Base-by-base conservation (phyloP, 1,140 invertebrate species). In the Antheraea mylitta region DNA sequence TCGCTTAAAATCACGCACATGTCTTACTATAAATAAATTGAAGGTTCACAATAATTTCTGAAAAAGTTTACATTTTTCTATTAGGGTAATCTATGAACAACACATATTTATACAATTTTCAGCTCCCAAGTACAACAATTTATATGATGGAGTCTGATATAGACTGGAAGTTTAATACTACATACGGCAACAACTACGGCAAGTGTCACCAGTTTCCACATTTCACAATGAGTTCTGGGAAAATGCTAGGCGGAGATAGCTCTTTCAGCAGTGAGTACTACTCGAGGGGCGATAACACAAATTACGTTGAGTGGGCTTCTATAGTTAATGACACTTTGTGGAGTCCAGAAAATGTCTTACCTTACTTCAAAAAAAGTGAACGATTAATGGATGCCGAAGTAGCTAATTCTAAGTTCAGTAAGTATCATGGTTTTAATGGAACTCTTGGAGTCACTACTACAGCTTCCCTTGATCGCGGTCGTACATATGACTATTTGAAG, bases 261-360 rank as follows among this genome's bases (percentile, higher is more conserved):
- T 92, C 95, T 0, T 93, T 96, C 0, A 96, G 96, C 86, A 97
- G 96, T 74, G 94, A 96, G 94, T 94, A 95, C 0, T 96, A 96
- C 71, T 94, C 94, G 0, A 91, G 96, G 64, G 95, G 96, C 6
- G 92, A 94, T 69, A 64, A 70, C 0, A 36, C 64, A 5, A 74
- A 95, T 77, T 53, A 6, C 48, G 48, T 3, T 18, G n/a, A 53
- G 11, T 53, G 48, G 48, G 48, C 48, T 18, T 18, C 11, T 53
- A 11, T 53, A 13, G 48, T 53, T 18, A 53, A 53, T 94, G 96
- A 83, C 53, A 11, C 63, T 0, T 66, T 70, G 0, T 98, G 97
- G 97, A 94, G 94, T 10, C 22, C 22, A 30, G 22, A 30, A 4
- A 30, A 30, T 30, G 22, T 30, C 4, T 30, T 30, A 30, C 22